Base-by-base conservation (phyloP, 2,888 invertebrate species). In the Thymelicus sylvestris region DNA sequence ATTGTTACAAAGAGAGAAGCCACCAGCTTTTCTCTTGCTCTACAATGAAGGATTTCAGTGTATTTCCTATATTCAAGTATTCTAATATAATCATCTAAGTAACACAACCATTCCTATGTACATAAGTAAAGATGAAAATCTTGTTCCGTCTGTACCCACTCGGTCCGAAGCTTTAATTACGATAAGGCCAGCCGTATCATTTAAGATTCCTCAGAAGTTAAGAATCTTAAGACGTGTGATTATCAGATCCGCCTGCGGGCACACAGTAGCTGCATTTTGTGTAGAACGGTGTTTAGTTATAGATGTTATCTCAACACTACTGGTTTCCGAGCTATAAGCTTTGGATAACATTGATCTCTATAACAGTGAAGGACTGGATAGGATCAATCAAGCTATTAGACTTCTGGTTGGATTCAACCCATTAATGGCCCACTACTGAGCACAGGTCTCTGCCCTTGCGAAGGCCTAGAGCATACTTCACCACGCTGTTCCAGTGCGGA, bases 201-300 rank as follows among this genome's bases (percentile, higher is more conserved):
- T 65, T 50, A 69, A 69, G 44, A 68, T 68, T 63, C 68, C 63
- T 59, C 59, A 38, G 59, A 57, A 69, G 68, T 68, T 68, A 68
- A 68, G 55, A 62, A 68, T 63, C 68, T 69, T 63, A 63, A 63
- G 59, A 48, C 55, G 15, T 64, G 59, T 41, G 59, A 69, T 62
- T 67, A 67, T 69, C 69, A 69, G 59, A 64, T 48, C 57, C 19
- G 70, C 70, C 75, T 70, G 64, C 59, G 71, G 73, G 72, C 57
- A 62, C 64, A 72, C 77, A 70, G 77, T 73, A 75, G 76, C 77
- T 67, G 66, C 70, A 66, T 55, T 72, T 64, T 72, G 72, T 72
- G 68, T 75, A 74, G 59, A 70, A 48, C 57, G 41, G 66, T 71
- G 52, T 71, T 71, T 71, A 71, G 70, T 71, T 65, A 61, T 41